phyloP scores from a whole-genome alignment of 1,140 invertebrate species.

The Pemphigus obesinymphae region DNA sequence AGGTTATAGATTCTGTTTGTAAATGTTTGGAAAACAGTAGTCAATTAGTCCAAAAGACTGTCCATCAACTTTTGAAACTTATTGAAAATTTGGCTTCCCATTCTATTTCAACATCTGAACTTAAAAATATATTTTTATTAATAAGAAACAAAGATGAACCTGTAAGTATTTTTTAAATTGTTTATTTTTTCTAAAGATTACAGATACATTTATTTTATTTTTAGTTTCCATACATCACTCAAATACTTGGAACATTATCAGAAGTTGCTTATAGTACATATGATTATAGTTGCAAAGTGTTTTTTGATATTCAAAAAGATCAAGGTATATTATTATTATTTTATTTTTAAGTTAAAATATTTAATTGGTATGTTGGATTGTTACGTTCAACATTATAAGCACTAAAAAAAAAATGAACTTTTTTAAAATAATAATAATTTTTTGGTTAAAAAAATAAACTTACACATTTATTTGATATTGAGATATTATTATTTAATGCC shows the following conservation, averaged over 20 bases:
- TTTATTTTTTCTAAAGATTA: slow-evolving; percentile 24
- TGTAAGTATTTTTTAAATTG: slow-evolving; percentile 43
- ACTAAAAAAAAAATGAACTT: no score
- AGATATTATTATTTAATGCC: no score
- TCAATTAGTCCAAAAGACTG: slow-evolving; percentile 47
- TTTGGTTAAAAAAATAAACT: no score
- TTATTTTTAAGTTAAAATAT: not conserved
- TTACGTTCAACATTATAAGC: no score
- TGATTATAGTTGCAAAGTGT: slow-evolving; percentile 52
- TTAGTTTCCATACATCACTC: slow-evolving; percentile 52
- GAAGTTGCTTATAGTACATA: slow-evolving; percentile 53
- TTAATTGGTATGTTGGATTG: no score
- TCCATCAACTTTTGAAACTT: slow-evolving; percentile 56
- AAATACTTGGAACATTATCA: slow-evolving; percentile 53
- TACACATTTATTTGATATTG: no score
- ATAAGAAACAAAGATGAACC: slow-evolving; percentile 49
- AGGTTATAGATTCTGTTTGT: slow-evolving; percentile 52
- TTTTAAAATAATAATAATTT: no score
- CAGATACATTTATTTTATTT: slow-evolving; percentile 43
- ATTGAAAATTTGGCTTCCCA: slow-evolving; percentile 58
- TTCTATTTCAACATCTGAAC: slow-evolving; percentile 57
- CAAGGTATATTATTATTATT: slow-evolving; percentile 46
- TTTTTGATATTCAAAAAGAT: slow-evolving; percentile 56
- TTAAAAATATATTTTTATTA: slow-evolving; percentile 56
- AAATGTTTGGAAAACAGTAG: slow-evolving; percentile 43